These are phyloP conservation scores for Plestiodon gilberti DNA, from an alignment of 2,113 vertebrate species.

Conservation along the genomic window DNA sequence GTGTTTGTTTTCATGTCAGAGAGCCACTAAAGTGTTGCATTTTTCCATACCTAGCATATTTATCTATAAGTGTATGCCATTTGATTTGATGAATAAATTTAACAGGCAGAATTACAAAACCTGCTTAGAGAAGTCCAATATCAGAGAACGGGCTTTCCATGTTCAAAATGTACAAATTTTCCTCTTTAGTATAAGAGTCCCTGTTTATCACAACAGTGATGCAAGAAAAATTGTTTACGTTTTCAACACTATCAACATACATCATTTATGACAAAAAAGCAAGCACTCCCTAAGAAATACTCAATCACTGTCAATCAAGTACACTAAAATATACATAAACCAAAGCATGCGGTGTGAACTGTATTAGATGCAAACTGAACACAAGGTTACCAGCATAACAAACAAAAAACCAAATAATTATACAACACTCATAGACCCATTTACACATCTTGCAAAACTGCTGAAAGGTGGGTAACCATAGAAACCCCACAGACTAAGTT, in stretches of 20 bases:
- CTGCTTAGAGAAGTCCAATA: slow-evolving; percentile 41
- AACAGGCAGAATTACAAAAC: slow-evolving; percentile 43
- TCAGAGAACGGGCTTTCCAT: slow-evolving; percentile 48
- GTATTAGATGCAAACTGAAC: slow-evolving; percentile 75
- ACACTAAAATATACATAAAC: slow-evolving; percentile 82
- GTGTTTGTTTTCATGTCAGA: slow-evolving; percentile 61
- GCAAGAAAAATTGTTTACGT: slow-evolving; percentile 86
- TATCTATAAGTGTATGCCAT: slow-evolving; percentile 52
- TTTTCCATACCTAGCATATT: slow-evolving; percentile 19
- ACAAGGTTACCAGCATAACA: slow-evolving; percentile 78
- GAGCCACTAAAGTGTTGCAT: slow-evolving; percentile 46
- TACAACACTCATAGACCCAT: slow-evolving; percentile 77
- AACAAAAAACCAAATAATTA: slow-evolving; percentile 82
- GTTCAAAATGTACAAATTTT: slow-evolving; percentile 70
- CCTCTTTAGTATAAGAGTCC: slow-evolving; percentile 73
- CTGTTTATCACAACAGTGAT: slow-evolving; percentile 81
- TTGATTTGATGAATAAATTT: slow-evolving; percentile 54
- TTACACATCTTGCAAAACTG: slow-evolving; percentile 74
- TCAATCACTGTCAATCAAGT: slow-evolving; percentile 89
- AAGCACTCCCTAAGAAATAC: slow-evolving; percentile 81
- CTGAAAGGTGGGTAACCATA: slow-evolving; percentile 74
- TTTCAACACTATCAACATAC: slow-evolving; percentile 85
- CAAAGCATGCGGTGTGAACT: slow-evolving; percentile 76
- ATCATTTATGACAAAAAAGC: slow-evolving; percentile 87
- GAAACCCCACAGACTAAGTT: slow-evolving; percentile 76